phyloP scores from a whole-genome alignment of 2,888 invertebrate genomes.

The Euphydryas editha region DNA sequence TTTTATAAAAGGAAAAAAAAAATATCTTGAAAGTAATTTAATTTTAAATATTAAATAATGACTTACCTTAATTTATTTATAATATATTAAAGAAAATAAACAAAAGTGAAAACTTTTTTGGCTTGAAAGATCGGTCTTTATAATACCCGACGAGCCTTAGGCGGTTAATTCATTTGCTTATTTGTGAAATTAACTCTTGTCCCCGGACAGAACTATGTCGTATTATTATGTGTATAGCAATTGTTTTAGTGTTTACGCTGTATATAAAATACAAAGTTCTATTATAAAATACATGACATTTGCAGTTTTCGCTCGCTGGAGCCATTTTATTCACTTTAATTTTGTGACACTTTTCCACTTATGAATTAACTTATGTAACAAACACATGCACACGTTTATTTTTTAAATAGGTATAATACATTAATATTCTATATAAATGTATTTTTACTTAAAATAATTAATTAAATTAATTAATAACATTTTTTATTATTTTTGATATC shows the following conservation, averaged over 20 bases:
- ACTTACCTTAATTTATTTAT: background rate
- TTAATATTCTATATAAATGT: background rate
- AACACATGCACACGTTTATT: background rate
- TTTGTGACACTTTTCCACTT: background rate
- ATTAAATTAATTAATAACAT: too few species aligned
- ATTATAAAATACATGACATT: background rate
- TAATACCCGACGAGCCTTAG: too few species aligned
- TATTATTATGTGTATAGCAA: background rate
- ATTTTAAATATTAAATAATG: background rate
- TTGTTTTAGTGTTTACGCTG: constrained; percentile 4
- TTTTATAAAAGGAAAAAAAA: background rate
- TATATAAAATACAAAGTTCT: background rate
- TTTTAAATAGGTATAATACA: background rate
- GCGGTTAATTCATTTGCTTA: constrained; percentile 11
- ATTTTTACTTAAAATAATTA: too few species aligned
- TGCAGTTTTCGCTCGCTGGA: background rate
- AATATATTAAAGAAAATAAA: background rate
- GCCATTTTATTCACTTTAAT: background rate
- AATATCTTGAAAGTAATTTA: background rate
- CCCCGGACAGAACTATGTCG: background rate
- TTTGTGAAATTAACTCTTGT: constrained; percentile 13
- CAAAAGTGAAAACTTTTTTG: background rate
- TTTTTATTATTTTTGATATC: too few species aligned
- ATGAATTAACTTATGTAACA: background rate
- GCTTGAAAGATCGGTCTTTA: background rate